Conservation (phyloP, 2,888 invertebrate species). For the Hydrotaea diabolus region DNA sequence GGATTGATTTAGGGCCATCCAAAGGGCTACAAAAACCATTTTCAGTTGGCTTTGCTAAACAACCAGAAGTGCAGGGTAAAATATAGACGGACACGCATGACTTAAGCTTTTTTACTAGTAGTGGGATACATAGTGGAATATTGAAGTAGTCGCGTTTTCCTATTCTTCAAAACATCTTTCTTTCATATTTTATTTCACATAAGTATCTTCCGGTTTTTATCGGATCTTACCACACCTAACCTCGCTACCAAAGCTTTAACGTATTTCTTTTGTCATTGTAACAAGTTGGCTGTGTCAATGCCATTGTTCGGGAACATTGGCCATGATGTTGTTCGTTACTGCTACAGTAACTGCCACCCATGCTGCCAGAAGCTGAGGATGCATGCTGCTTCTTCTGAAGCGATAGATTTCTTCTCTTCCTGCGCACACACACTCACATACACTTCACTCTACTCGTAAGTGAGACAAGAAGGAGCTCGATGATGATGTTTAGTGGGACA, state of each 20-base stretch:
- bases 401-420: background rate
- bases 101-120: too few relatives aligned
- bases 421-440: too few relatives aligned
- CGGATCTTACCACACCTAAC: background rate
- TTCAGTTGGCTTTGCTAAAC: too few relatives aligned
- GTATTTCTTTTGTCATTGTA: constrained; percentile 1
- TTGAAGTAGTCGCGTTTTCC: too few relatives aligned
- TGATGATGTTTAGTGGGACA: background rate
- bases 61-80: too few relatives aligned
- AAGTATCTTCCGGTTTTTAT: background rate
- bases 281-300: constrained; percentile 18
- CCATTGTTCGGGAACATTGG: constrained; percentile 25
- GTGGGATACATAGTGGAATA: too few relatives aligned
- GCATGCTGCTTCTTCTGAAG: background rate
- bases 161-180: too few relatives aligned
- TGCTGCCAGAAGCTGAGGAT: background rate
- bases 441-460: too few relatives aligned
- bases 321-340: constrained; percentile 1
- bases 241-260: background rate
- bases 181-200: too few relatives aligned
- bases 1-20: too few relatives aligned
- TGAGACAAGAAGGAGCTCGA: background rate
- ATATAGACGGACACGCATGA: too few relatives aligned
- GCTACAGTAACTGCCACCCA: background rate
- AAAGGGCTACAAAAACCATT: too few relatives aligned